Conservation (phyloP, 2,797 vertebrate species). For the Gephyroberyx darwinii region DNA sequence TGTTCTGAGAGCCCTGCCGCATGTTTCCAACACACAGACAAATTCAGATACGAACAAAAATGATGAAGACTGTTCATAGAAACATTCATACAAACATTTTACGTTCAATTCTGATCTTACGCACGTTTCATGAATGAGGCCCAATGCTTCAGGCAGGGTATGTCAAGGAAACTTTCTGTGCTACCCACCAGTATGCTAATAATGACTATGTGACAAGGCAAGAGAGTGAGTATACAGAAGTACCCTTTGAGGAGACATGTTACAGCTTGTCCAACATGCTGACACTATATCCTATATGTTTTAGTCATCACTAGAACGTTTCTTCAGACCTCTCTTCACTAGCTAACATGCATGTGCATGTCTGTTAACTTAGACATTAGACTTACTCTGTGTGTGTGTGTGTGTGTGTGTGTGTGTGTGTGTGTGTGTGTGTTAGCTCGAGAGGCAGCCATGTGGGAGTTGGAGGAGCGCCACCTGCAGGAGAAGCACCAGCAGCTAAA, state of each 20-base stretch:
- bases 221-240: conserved; percentile 9
- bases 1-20: no score
- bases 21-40: no score
- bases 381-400: background rate
- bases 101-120: no score
- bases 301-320: conserved; percentile 12
- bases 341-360: conserved; percentile 22
- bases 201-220: conserved; percentile 1
- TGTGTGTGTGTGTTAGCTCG: conserved; percentile 80
- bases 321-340: background rate
- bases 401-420: conserved; percentile 1
- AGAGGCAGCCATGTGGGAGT: conserved; percentile 97
- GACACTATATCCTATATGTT: conserved; percentile 8
- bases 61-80: no score
- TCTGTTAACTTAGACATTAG: background rate
- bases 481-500: conserved; percentile 98
- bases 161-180: background rate
- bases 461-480: conserved; percentile 96
- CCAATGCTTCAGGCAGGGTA: background rate
- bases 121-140: no score
- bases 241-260: conserved; percentile 14
- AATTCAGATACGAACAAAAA: no score
- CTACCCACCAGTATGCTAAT: conserved; percentile 1
- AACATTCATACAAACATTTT: no score
- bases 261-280: conserved; percentile 16